Conservation (phyloP, 2,888 invertebrate genomes). For the Dasysyrphus tricinctus region DNA sequence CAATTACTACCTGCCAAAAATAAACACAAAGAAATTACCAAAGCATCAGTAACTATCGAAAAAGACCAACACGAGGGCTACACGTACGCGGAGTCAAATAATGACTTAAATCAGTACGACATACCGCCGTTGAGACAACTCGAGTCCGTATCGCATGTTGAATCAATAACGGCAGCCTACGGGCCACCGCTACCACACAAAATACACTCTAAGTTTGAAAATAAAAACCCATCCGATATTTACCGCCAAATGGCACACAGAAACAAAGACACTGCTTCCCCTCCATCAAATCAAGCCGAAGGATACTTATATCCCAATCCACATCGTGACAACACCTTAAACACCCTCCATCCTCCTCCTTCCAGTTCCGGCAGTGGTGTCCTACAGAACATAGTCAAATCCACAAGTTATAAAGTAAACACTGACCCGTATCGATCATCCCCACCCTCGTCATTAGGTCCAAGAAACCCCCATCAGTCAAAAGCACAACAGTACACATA, state of each 20-base stretch:
- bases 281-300: constrained; percentile 76
- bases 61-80: constrained; percentile 74
- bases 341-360: constrained; percentile 77
- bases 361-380: constrained; percentile 30
- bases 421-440: constrained; percentile 76
- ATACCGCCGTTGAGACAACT: constrained; percentile 79
- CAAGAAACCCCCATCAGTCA: constrained; percentile 54
- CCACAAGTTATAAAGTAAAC: constrained; percentile 60
- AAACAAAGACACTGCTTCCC: constrained; percentile 75
- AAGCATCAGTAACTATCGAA: constrained; percentile 79
- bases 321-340: constrained; percentile 75
- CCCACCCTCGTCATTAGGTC: constrained; percentile 77
- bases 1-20: constrained; percentile 78
- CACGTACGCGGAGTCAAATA: constrained; percentile 42
- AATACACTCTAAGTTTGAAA: constrained; percentile 34
- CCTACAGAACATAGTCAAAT: constrained; percentile 61
- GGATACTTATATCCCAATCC: constrained; percentile 81
- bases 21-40: constrained; percentile 76
- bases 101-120: constrained; percentile 76
- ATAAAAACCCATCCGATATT: constrained; percentile 79
- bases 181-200: constrained; percentile 76
- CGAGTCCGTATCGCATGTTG: constrained; percentile 81
- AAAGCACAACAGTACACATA: constrained; percentile 80
- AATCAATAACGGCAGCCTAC: constrained; percentile 82
- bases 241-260: constrained; percentile 81